Base-by-base conservation (phyloP, 2,113 vertebrate species). In the Furnarius figulus region DNA sequence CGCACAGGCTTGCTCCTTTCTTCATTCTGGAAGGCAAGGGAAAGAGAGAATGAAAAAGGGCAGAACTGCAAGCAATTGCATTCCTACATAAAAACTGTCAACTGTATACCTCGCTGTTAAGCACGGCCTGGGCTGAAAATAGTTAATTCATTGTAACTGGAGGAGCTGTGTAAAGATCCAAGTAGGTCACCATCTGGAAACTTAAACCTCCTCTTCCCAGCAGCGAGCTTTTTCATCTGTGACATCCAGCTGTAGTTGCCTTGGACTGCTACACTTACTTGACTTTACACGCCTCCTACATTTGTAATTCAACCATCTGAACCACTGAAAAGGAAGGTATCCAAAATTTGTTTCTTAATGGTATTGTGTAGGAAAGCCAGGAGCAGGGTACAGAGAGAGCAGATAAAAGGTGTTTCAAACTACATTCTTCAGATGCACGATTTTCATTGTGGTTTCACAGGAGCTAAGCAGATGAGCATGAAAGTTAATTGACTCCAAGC, bases 171-270 rank as follows among this genome's bases (percentile, higher is more conserved):
- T 35, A 86, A 87, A 86, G 83, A 92, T 74, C 50, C 95, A 96
- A 78, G 55, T 95, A 95, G 95, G 89, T 95, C 89, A 95, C 86
- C 89, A 86, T 83, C 81, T 90, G 93, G 85, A 86, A 91, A 90
- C 72, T 93, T 86, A 81, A 30, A 93, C 42, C 58, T 82, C 70
- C 53, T 71, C 73, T 94, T 90, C 66, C 20, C 28, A 44, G 87
- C 46, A 83, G 93, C 31, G 71, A 83, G 79, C 63, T 74, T 85
- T 85, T 85, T 84, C 22, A 28, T 63, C 75, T 92, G 76, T 62
- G 52, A 84, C 52, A 95, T 71, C 47, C 90, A 96, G 88, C 87
- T 92, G 88, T n/a, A 91, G 72, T 33, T 93, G 52, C 85, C 47
- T 80, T 77, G 56, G 50, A 93, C 68, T 52, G n/a, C 17, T 71